Evolutionary conservation across 2,797 vertebrate species (phyloP).

Genomic region (Pantherophis alleghaniensis): DNA sequence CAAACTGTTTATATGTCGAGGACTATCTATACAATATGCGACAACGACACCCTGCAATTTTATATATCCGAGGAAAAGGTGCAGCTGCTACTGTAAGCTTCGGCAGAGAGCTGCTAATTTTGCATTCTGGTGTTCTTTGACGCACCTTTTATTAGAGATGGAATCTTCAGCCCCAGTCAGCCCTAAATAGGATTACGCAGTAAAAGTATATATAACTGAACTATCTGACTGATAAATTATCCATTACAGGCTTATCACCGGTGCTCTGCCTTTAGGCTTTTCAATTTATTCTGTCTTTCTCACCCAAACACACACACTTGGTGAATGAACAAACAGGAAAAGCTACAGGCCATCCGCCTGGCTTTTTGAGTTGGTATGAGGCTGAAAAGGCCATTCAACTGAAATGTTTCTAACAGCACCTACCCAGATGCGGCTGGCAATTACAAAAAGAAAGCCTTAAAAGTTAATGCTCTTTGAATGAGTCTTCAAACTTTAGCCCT

Average conservation of each 20-base stretch:
- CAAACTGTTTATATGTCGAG: background rate
- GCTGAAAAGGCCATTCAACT: background rate
- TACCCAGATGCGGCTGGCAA: background rate
- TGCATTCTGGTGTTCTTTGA: background rate
- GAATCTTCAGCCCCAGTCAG: background rate
- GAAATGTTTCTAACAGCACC: background rate
- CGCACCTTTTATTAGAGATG: background rate
- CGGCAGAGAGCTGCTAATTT: background rate
- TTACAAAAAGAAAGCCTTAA: background rate
- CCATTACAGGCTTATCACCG: background rate
- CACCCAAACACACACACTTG: background rate
- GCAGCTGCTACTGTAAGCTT: background rate
- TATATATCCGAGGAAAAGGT: background rate
- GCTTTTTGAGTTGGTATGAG: background rate
- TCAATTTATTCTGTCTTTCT: conserved; percentile 1
- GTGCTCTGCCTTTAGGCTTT: background rate
- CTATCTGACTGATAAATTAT: background rate
- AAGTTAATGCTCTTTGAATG: background rate
- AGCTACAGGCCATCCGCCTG: background rate
- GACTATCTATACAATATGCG: no score
- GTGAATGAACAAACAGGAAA: background rate
- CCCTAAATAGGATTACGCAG: background rate
- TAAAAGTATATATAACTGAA: background rate
- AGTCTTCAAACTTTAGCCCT: background rate
- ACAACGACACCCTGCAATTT: background rate